A percentile compares a stretch with the other conserved stretches of the same genome.
phyloP scores from a whole-genome alignment of 2,113 vertebrate genomes.

The Larimichthys polyactis region DNA sequence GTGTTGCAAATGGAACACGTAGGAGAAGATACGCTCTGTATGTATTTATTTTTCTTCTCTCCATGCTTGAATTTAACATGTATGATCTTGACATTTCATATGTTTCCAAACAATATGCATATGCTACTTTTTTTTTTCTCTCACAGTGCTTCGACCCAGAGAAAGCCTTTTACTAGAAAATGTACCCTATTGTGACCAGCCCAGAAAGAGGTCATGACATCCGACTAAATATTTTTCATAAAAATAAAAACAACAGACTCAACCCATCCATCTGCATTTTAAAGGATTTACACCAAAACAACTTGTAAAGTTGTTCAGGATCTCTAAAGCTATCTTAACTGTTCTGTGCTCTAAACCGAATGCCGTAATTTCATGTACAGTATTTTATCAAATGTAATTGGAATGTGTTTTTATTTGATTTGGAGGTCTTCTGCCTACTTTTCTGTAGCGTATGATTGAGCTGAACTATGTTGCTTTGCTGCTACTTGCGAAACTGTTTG shows the following conservation, averaged over 20 bases:
- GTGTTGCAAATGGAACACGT: slow-evolving; percentile 83
- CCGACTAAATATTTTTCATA: background rate
- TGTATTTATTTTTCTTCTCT: slow-evolving; percentile 19
- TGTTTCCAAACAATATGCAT: background rate
- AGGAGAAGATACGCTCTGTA: slow-evolving; percentile 75
- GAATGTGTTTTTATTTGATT: background rate
- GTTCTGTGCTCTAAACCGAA: slow-evolving; percentile 1
- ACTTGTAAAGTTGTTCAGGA: slow-evolving; percentile 16
- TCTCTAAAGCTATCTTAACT: background rate
- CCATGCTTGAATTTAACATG: background rate
- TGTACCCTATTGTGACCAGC: slow-evolving; percentile 83
- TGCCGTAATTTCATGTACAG: background rate
- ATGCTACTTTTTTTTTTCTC: background rate
- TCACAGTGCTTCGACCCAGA: slow-evolving; percentile 82
- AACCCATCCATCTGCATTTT: background rate
- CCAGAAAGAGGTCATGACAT: slow-evolving; percentile 77
- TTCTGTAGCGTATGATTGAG: background rate
- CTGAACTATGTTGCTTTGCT: background rate
- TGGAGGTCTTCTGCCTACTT: background rate
- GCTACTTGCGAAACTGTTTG: background rate
- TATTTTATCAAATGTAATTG: slow-evolving; percentile 32
- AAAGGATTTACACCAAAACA: slow-evolving; percentile 9
- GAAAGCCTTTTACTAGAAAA: slow-evolving; percentile 82
- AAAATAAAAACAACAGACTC: slow-evolving; percentile 22
- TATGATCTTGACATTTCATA: background rate